phyloP scores from a whole-genome alignment of 2,888 invertebrate genomes.

The Drepana falcataria region DNA sequence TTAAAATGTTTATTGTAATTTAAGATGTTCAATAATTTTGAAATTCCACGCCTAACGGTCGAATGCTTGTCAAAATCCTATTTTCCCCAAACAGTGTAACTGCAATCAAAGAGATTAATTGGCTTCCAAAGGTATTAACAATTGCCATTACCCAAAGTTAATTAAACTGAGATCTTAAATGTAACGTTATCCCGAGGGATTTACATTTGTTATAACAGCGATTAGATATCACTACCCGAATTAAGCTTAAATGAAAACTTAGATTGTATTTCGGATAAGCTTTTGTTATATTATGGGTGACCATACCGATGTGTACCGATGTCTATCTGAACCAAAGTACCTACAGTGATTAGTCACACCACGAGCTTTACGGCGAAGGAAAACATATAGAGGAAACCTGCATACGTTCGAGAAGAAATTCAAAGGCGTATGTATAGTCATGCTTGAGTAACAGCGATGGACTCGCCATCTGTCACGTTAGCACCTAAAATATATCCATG shows the following conservation, averaged over 20 bases:
- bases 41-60: background rate
- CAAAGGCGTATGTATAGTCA: too few relatives aligned
- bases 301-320: too few relatives aligned
- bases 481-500: too few relatives aligned
- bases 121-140: slow-evolving; percentile 6
- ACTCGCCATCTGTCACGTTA: too few relatives aligned
- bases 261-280: background rate
- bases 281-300: background rate
- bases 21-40: background rate
- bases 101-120: background rate
- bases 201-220: background rate
- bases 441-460: too few relatives aligned
- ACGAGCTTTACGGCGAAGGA: too few relatives aligned
- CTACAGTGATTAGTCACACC: too few relatives aligned
- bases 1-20: too few relatives aligned
- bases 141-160: slow-evolving; percentile 11
- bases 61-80: background rate
- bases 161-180: slow-evolving; percentile 6
- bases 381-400: too few relatives aligned
- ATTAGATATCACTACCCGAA: slow-evolving; percentile 1
- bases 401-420: too few relatives aligned
- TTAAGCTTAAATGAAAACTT: background rate
- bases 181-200: background rate
- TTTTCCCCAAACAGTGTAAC: background rate
- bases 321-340: too few relatives aligned